These are phyloP conservation scores for Seira musarum DNA, from an alignment of 2,888 invertebrate species.

Conservation along the genomic window DNA sequence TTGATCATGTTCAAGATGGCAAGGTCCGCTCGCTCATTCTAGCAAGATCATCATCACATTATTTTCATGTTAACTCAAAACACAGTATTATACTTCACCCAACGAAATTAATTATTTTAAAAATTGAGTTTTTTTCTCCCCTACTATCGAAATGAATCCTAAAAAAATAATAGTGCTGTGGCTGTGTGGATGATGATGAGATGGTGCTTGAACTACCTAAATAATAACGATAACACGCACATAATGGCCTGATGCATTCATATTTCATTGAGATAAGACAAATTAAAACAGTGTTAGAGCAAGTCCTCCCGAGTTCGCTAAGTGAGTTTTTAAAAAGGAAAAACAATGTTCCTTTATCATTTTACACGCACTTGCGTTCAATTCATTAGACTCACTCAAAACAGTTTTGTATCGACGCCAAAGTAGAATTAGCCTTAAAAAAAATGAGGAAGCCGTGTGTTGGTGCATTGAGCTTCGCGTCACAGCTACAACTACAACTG, in stretches of 20 bases:
- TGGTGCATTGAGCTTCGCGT: conserved; percentile 24
- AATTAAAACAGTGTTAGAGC: not conserved
- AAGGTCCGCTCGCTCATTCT: too few species aligned
- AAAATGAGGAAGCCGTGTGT: not conserved
- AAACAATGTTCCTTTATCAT: conserved; percentile 30
- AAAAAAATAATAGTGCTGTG: too few species aligned
- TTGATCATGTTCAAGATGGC: too few species aligned
- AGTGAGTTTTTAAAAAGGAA: not conserved
- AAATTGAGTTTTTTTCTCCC: too few species aligned
- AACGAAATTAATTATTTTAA: too few species aligned
- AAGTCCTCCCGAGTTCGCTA: not conserved
- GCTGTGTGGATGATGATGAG: too few species aligned
- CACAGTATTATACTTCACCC: too few species aligned
- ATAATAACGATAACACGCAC: conserved; percentile 12
- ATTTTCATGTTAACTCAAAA: too few species aligned
- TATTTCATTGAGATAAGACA: not conserved
- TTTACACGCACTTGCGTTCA: conserved; percentile 31
- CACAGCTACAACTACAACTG: conserved; percentile 19
- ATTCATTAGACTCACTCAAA: not conserved
- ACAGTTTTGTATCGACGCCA: conserved; percentile 33
- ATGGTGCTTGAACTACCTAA: not conserved
- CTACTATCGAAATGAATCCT: too few species aligned
- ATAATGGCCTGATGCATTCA: not conserved
- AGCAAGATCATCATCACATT: too few species aligned
- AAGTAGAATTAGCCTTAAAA: not conserved